Percentiles rank a stretch among this genome's conserved stretches.
phyloP scores from a whole-genome alignment of 2,113 vertebrate species.

The Emydura subglobosa region DNA sequence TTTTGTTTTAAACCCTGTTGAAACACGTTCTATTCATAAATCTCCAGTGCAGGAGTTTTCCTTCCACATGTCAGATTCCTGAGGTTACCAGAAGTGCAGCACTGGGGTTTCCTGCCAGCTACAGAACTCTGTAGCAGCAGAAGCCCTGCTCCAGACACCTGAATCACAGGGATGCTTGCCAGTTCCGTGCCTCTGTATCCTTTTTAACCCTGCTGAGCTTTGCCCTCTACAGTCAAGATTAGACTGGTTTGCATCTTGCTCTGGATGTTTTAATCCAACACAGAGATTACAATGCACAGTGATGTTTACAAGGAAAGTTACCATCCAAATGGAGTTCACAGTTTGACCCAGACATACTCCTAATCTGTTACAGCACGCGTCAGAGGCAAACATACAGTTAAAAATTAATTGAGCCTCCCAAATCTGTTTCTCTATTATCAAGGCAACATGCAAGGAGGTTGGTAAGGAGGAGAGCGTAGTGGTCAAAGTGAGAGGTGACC shows the following conservation, averaged over 20 bases:
- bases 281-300: neutral
- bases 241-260: neutral
- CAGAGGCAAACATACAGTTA: neutral
- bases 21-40: neutral
- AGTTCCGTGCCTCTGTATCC: no score
- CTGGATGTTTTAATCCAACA: neutral
- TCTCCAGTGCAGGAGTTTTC: fast-evolving
- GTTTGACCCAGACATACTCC: neutral
- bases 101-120: neutral
- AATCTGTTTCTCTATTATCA: neutral
- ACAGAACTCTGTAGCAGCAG: no score
- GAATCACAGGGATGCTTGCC: no score
- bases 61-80: neutral
- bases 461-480: neutral
- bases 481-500: neutral
- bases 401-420: neutral
- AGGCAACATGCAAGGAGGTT: neutral
- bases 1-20: neutral
- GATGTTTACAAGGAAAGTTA: neutral
- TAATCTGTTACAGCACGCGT: neutral
- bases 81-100: neutral
- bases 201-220: no score
- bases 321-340: neutral
- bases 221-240: neutral
- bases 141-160: no score